Conservation (phyloP, 1,140 invertebrate genomes). For the Leguminivora glycinivorella region DNA sequence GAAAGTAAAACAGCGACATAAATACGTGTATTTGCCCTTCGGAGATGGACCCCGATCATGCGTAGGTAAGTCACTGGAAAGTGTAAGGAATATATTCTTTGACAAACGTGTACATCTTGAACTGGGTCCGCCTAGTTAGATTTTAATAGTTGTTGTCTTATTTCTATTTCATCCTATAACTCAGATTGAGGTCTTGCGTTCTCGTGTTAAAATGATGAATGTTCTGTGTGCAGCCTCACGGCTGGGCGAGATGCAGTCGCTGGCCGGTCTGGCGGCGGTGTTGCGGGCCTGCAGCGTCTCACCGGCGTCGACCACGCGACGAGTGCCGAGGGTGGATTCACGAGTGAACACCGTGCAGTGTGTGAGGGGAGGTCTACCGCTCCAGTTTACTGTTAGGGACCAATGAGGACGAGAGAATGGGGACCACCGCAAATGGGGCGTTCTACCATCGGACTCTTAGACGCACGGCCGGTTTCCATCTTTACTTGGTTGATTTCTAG, state of each 20-base stretch:
- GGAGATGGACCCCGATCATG: conserved; percentile 84
- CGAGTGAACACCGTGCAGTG: conserved; percentile 47
- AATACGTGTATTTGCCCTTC: conserved; percentile 82
- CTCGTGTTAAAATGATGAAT: too few species aligned
- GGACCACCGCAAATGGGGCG: too few species aligned
- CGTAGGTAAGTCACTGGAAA: conserved; percentile 75
- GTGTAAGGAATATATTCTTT: conserved; percentile 34
- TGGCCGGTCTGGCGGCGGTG: conserved; percentile 54
- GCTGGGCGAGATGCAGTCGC: conserved; percentile 57
- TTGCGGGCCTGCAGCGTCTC: conserved; percentile 56
- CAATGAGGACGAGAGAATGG: too few species aligned
- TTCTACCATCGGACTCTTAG: too few species aligned
- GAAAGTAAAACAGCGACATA: conserved; percentile 63
- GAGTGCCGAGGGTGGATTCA: conserved; percentile 40
- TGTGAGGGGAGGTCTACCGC: conserved; percentile 45
- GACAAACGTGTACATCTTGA: too few species aligned
- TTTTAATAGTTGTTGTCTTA: too few species aligned
- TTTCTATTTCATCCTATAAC: too few species aligned
- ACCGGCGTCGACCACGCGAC: conserved; percentile 38
- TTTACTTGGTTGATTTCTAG: too few species aligned
- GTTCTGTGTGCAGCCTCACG: conserved; percentile 44
- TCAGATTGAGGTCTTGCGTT: too few species aligned
- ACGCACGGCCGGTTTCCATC: too few species aligned
- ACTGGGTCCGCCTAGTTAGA: too few species aligned
- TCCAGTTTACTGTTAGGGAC: conserved; percentile 41